Evolutionary conservation across 2,797 vertebrate species (phyloP).

Genomic region (Microchirus variegatus): DNA sequence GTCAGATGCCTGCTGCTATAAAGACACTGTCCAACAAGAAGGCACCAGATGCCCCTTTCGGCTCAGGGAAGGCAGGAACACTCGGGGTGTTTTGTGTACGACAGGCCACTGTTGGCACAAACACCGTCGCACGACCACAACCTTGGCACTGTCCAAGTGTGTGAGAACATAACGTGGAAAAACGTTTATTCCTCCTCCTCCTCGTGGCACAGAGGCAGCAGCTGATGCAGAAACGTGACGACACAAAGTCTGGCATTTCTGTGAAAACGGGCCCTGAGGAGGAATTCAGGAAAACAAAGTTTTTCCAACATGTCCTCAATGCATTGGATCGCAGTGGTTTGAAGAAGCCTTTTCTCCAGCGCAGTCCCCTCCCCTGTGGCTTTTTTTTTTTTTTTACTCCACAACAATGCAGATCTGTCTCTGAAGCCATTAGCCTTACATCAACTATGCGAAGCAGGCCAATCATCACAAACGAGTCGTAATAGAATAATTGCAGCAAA

Average conservation of each 20-base stretch:
- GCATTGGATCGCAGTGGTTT: slow-evolving; percentile 22
- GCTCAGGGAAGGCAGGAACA: slow-evolving; percentile 46
- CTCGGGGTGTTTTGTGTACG: slow-evolving; percentile 41
- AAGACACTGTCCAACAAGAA: slow-evolving; percentile 42
- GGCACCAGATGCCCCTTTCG: slow-evolving; percentile 50
- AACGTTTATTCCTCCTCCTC: slow-evolving; percentile 24
- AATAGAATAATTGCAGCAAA: slow-evolving; percentile 54
- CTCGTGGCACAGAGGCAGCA: slow-evolving; percentile 29
- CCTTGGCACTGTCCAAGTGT: slow-evolving; percentile 36
- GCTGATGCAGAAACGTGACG: slow-evolving; percentile 38
- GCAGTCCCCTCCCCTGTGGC: slow-evolving; percentile 45
- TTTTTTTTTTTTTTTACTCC: slow-evolving; percentile 63
- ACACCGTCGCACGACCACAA: slow-evolving; percentile 37
- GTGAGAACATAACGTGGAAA: slow-evolving; percentile 37
- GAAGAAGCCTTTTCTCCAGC: slow-evolving; percentile 37
- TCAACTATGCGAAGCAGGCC: slow-evolving; percentile 79
- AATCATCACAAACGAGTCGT: slow-evolving; percentile 59
- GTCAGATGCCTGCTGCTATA: slow-evolving; percentile 23
- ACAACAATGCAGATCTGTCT: slow-evolving; percentile 54
- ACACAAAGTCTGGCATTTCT: slow-evolving; percentile 35
- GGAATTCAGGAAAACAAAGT: neutral
- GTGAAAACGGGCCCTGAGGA: slow-evolving; percentile 60
- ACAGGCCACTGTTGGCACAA: slow-evolving; percentile 44
- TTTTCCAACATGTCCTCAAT: slow-evolving; percentile 39
- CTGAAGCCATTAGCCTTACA: slow-evolving; percentile 67